A percentile compares a stretch with the other conserved stretches of the same genome.
phyloP scores from a whole-genome alignment of 2,113 vertebrate species.

The Atherinomorus stipes region DNA sequence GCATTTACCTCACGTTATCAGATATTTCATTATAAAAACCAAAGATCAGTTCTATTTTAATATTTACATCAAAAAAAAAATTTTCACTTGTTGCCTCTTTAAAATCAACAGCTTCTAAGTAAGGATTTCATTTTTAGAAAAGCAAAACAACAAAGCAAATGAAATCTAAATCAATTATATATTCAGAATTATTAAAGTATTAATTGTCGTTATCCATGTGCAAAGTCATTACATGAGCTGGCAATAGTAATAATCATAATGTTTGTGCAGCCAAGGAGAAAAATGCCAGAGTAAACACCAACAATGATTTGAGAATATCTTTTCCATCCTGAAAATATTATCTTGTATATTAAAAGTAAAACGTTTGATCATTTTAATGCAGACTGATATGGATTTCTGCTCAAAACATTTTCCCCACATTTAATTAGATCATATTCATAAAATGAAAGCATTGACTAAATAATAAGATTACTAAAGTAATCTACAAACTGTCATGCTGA shows the following conservation, averaged over 20 bases:
- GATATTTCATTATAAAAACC: neutral
- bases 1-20: neutral
- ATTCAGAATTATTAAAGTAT: too few relatives aligned
- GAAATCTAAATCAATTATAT: too few relatives aligned
- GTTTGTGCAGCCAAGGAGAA: neutral
- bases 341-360: neutral
- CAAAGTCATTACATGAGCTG: neutral
- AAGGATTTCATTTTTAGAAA: neutral
- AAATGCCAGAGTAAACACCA: neutral
- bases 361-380: neutral
- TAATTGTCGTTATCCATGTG: neutral
- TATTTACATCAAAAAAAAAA: neutral
- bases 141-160: too few relatives aligned
- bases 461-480: slow-evolving; percentile 3
- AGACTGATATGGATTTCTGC: neutral
- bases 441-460: slow-evolving; percentile 1
- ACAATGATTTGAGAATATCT: neutral
- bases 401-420: slow-evolving; percentile 8
- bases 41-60: neutral
- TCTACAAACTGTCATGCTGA: neutral
- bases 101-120: neutral
- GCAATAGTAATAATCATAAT: neutral
- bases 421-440: slow-evolving; percentile 3
- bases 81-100: neutral
- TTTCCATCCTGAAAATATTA: neutral